Base-by-base conservation (phyloP, 2,797 vertebrate species). In the Silurus lanzhouensis region DNA sequence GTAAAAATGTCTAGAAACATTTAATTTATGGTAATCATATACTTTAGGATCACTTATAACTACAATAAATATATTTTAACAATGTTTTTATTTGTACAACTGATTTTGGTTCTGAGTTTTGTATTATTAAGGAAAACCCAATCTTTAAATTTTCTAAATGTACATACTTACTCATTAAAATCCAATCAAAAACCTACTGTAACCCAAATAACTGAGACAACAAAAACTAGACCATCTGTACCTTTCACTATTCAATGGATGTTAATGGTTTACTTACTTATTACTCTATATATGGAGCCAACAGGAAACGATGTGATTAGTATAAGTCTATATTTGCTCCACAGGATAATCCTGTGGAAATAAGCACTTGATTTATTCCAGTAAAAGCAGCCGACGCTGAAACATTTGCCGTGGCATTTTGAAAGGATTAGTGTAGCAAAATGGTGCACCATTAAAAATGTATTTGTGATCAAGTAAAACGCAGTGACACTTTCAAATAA, bases 181-280 rank as follows among this genome's bases (percentile, higher is more conserved):
- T 25, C n/a, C 48, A 25, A 55, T 74, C 38, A 55, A 84, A 89
- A 67, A 86, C 25, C 25, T 76, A 55, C 55, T 31, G 63, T 71
- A 85, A 6, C 68, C 27, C 46, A 55, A 20, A 83, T 82, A 90
- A 91, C 15, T 79, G 19, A 87, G 91, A 57, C 87, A 89, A 15
- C 31, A 68, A 86, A 85, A 94, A 91, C 60, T 92, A 87, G 93
- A 92, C 90, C 92, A 93, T 91, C 93, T 91, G 89, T 84, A 86
- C 88, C 85, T 89, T 91, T 85, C 83, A 87, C 88, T 91, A 72
- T 90, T 85, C 90, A 90, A 75, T 88, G 81, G 78, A 89, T 88
- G 82, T 89, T 89, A 85, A 83, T 79, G 70, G 64, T 89, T 87
- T 92, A 86, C 78, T 70, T 85, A 84, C 77, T 61, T 82, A 87